Conservation (phyloP, 2,888 invertebrate species). For the Polymixis flavicincta region DNA sequence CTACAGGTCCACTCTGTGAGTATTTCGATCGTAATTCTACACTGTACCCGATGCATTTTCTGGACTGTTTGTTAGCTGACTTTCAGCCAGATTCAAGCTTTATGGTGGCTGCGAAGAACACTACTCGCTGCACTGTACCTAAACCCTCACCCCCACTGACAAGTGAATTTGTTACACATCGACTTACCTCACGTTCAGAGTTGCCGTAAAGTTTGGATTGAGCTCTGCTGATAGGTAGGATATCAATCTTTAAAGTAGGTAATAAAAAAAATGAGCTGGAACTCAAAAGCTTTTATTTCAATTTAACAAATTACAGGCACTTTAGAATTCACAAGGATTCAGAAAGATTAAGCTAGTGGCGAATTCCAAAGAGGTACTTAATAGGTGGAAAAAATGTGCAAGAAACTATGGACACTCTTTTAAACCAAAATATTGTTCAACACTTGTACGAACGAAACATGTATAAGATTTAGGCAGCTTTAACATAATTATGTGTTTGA, state of each 20-base stretch:
- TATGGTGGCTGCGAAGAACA: too few species aligned
- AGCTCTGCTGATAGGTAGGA: neutral
- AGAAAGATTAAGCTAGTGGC: neutral
- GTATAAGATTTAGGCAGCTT: neutral
- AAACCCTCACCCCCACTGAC: too few species aligned
- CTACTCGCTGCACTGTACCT: too few species aligned
- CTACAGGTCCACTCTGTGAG: neutral
- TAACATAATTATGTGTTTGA: constrained; percentile 5
- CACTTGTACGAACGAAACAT: too few species aligned
- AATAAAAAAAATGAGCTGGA: neutral
- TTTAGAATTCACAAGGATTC: neutral
- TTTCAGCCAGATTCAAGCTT: too few species aligned
- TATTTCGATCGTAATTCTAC: neutral
- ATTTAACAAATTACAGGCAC: neutral
- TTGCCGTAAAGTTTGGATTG: too few species aligned
- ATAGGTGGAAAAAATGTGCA: neutral
- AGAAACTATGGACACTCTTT: neutral
- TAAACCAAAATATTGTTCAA: neutral
- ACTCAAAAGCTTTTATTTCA: neutral
- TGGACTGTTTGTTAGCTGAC: neutral
- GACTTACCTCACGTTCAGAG: too few species aligned
- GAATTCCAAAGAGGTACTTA: neutral
- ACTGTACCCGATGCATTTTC: neutral
- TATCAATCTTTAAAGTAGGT: neutral
- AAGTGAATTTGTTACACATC: too few species aligned